Percentiles rank a stretch among this genome's conserved stretches.
These are phyloP conservation scores for Lindbergichthys nudifrons DNA, from an alignment of 2,797 vertebrate genomes.

Conservation along the genomic window DNA sequence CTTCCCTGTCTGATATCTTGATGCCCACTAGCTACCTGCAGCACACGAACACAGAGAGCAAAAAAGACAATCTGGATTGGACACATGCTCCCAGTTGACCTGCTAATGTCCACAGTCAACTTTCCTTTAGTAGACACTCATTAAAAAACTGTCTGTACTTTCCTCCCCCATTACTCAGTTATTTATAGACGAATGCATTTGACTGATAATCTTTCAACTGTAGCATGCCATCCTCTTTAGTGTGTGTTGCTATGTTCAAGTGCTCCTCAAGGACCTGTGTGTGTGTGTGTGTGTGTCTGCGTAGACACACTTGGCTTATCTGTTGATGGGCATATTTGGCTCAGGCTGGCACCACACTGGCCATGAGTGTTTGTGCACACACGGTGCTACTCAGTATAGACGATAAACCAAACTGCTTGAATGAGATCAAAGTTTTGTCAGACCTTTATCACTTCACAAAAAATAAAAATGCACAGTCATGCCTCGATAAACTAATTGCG, in stretches of 20 bases:
- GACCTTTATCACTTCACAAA: conserved; percentile 32
- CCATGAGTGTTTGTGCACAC: conserved; percentile 25
- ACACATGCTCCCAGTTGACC: conserved; percentile 49
- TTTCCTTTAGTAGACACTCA: conserved; percentile 26
- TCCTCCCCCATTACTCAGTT: conserved; percentile 62
- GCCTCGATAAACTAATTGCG: conserved; percentile 42
- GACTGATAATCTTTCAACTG: conserved; percentile 57
- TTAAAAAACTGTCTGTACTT: conserved; percentile 41
- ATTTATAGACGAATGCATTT: conserved; percentile 73
- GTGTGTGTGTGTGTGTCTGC: conserved; percentile 8
- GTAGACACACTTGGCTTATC: conserved; percentile 10
- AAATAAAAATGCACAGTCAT: conserved; percentile 16
- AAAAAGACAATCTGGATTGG: conserved; percentile 15
- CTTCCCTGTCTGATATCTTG: conserved; percentile 51
- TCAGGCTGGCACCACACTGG: conserved; percentile 1
- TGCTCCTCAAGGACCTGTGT: conserved; percentile 51
- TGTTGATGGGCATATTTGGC: conserved; percentile 28
- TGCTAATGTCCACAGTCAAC: conserved; percentile 45
- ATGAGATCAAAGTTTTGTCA: conserved; percentile 19
- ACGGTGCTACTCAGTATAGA: conserved; percentile 5
- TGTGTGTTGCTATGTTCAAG: conserved; percentile 53
- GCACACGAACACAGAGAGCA: conserved; percentile 10
- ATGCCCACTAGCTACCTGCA: conserved; percentile 47
- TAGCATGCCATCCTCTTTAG: conserved; percentile 58
- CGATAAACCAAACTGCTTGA: conserved; percentile 8